Percentiles rank a stretch among this genome's conserved stretches.
These are phyloP conservation scores for Hymenopus coronatus DNA, from an alignment of 2,888 invertebrate genomes.

Conservation along the genomic window DNA sequence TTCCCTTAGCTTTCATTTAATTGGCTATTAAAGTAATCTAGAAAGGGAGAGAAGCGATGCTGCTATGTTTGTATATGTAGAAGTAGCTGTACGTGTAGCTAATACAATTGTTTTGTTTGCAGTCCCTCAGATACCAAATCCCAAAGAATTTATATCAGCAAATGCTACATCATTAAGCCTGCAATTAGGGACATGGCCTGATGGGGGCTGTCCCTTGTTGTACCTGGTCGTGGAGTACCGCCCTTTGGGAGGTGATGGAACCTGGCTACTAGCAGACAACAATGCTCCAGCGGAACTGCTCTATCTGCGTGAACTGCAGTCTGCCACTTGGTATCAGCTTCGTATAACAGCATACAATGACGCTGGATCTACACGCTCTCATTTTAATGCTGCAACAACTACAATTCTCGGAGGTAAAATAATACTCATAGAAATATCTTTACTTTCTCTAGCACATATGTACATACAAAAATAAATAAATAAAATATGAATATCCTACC, in stretches of 20 bases:
- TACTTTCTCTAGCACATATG: too few relatives aligned
- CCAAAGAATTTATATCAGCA: conserved; percentile 71
- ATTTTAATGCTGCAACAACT: conserved; percentile 71
- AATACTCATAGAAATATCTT: neutral
- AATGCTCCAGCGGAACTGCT: conserved; percentile 52
- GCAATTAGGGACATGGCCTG: conserved; percentile 79
- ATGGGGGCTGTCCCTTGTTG: conserved; percentile 78
- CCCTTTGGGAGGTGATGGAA: conserved; percentile 47
- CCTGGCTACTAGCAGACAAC: conserved; percentile 56
- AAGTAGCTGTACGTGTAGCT: too few relatives aligned
- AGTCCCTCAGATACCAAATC: conserved; percentile 69
- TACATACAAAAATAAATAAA: too few relatives aligned
- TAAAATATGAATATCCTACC: too few relatives aligned
- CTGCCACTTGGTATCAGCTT: conserved; percentile 70
- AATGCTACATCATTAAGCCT: conserved; percentile 77
- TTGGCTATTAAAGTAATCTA: too few relatives aligned
- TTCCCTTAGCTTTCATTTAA: too few relatives aligned
- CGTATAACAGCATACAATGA: conserved; percentile 68
- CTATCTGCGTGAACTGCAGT: conserved; percentile 60
- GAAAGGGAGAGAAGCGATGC: too few relatives aligned
- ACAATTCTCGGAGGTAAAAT: conserved; percentile 64
- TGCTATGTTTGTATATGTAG: too few relatives aligned
- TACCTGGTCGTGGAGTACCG: conserved; percentile 70
- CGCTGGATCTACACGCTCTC: conserved; percentile 65
- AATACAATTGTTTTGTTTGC: conserved; percentile 30